A percentile compares a stretch with the other conserved stretches of the same genome.
Evolutionary conservation across 2,113 vertebrate species (phyloP).

Genomic region (Aptenodytes patagonicus): DNA sequence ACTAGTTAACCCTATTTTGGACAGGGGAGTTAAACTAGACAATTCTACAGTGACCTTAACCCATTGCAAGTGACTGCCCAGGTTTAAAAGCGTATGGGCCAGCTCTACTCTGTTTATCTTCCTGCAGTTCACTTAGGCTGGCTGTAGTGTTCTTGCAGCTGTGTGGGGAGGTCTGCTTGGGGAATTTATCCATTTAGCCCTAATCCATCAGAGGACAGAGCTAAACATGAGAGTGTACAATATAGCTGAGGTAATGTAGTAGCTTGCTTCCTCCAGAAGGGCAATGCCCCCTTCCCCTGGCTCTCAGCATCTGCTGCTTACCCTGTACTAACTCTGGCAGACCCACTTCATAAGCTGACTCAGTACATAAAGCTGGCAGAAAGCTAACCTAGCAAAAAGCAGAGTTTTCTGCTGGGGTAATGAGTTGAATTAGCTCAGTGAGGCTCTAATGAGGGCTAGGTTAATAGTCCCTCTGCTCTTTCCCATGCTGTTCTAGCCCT

Average conservation of each 20-base stretch:
- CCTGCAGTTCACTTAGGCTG: not conserved
- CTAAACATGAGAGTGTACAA: not conserved
- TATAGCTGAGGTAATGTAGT: not conserved
- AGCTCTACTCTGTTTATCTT: not conserved
- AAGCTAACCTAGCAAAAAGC: slow-evolving; percentile 32
- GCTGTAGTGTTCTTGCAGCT: not conserved
- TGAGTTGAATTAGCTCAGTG: not conserved
- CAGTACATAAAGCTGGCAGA: not conserved
- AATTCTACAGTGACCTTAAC: not conserved
- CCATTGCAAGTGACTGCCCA: not conserved
- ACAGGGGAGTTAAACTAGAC: not conserved
- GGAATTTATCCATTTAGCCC: not conserved
- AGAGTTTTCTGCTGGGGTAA: slow-evolving; percentile 6
- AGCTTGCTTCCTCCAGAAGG: not conserved
- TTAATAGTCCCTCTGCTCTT: slow-evolving; percentile 7
- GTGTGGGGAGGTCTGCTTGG: not conserved
- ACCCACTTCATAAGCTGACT: not conserved
- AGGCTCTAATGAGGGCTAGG: not conserved
- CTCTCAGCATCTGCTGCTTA: not conserved
- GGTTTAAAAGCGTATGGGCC: not conserved
- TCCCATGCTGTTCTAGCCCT: not conserved
- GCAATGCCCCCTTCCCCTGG: not conserved
- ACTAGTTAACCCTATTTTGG: not conserved
- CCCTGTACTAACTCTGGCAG: not conserved
- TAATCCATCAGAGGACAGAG: not conserved